Conservation (phyloP, 2,888 invertebrate species). For the Oasisia sp. region DNA sequence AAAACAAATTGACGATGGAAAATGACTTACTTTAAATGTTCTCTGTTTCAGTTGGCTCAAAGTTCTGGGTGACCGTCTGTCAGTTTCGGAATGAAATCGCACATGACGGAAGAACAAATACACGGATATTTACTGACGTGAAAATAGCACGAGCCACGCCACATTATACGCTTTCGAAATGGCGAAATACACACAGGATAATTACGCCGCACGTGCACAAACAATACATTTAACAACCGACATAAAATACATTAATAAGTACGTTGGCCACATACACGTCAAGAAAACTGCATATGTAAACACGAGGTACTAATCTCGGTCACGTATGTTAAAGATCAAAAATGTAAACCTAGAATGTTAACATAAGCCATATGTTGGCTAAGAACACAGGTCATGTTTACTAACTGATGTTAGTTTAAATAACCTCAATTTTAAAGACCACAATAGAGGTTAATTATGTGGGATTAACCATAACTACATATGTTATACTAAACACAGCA, state of each 20-base stretch:
- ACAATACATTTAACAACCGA: not conserved
- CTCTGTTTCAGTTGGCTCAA: not conserved
- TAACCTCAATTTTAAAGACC: no score
- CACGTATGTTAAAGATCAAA: not conserved
- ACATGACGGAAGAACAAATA: not conserved
- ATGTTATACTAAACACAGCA: not conserved
- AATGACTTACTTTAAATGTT: not conserved
- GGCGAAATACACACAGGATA: conserved; percentile 1
- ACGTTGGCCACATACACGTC: not conserved
- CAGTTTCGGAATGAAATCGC: not conserved
- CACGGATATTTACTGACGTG: not conserved
- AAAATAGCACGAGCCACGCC: not conserved
- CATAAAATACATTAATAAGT: not conserved
- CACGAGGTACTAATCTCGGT: not conserved
- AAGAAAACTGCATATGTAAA: not conserved
- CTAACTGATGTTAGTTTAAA: no score
- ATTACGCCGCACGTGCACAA: not conserved
- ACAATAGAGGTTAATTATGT: no score
- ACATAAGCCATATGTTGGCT: not conserved
- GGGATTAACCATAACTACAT: no score
- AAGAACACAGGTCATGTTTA: no score
- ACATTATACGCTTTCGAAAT: not conserved
- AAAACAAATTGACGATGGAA: not conserved
- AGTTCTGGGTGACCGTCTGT: conserved; percentile 2
- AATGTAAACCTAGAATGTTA: not conserved